phyloP scores from a whole-genome alignment of 2,888 invertebrate genomes.

The Oligia latruncula region DNA sequence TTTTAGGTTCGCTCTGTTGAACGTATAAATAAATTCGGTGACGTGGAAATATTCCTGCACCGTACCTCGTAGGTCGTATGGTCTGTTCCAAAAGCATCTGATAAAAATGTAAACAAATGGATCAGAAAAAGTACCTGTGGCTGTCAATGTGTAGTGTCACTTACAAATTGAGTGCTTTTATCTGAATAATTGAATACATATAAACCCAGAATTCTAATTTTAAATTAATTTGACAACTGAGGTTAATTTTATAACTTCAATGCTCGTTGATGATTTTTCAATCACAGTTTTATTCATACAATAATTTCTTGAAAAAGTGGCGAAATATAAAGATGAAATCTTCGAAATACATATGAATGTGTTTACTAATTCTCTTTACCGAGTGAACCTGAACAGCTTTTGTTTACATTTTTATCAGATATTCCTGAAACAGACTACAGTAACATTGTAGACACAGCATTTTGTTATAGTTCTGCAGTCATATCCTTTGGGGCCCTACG shows the following conservation, averaged over 20 bases:
- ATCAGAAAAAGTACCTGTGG: neutral
- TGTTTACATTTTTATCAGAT: neutral
- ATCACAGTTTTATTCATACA: neutral
- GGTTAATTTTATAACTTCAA: neutral
- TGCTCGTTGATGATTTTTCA: neutral
- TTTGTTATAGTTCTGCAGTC: conserved; percentile 27
- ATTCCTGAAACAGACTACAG: neutral
- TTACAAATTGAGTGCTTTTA: neutral
- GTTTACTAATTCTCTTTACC: no score
- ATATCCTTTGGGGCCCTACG: conserved; percentile 22
- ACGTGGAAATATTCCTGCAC: conserved; percentile 42
- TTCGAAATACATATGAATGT: neutral
- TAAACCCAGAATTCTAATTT: neutral
- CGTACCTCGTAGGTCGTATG: conserved; percentile 1
- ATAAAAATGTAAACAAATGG: neutral
- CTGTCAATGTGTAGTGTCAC: neutral
- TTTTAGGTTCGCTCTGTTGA: conserved; percentile 43
- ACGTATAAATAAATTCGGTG: conserved; percentile 46
- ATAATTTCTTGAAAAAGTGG: neutral
- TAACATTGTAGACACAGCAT: conserved; percentile 24
- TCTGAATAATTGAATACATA: neutral
- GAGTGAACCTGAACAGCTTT: neutral
- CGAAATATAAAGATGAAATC: neutral
- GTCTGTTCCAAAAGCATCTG: neutral
- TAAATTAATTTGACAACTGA: neutral